Percentiles rank a stretch among this genome's conserved stretches.
Conservation (phyloP, 2,797 vertebrate genomes). For the Gymnodraco acuticeps region DNA sequence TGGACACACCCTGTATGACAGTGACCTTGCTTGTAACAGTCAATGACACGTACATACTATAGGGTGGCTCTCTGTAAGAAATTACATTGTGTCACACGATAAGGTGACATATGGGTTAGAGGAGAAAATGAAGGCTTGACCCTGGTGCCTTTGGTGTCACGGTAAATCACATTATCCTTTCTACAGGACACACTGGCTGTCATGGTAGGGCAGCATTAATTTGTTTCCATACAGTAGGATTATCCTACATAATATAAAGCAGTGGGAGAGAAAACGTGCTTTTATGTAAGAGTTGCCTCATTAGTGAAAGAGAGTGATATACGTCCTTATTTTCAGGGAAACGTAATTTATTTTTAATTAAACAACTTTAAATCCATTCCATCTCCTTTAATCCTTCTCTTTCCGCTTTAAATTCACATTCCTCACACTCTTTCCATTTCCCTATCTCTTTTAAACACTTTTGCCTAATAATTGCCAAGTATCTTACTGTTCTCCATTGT, state of each 20-base stretch:
- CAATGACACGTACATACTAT: slow-evolving; percentile 33
- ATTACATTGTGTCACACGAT: slow-evolving; percentile 61
- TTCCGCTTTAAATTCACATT: neutral
- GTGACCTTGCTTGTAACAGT: slow-evolving; percentile 56
- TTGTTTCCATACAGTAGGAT: slow-evolving; percentile 18
- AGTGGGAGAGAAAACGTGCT: neutral
- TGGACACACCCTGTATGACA: slow-evolving; percentile 22
- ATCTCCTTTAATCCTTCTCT: neutral
- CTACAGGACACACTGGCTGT: slow-evolving; percentile 34
- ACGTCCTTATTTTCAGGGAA: neutral
- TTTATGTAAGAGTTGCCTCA: slow-evolving; percentile 17
- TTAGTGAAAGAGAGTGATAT: neutral
- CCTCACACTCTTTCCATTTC: neutral
- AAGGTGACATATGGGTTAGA: slow-evolving; percentile 56
- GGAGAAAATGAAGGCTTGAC: slow-evolving; percentile 52
- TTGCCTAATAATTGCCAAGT: neutral
- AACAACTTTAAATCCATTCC: neutral
- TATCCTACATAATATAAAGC: slow-evolving; percentile 5
- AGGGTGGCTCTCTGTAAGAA: slow-evolving; percentile 42
- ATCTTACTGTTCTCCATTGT: neutral
- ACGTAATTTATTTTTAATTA: slow-evolving; percentile 7
- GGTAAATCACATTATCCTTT: slow-evolving; percentile 50
- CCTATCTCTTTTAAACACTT: neutral
- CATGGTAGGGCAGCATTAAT: slow-evolving; percentile 28
- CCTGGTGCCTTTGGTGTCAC: slow-evolving; percentile 27